Base-by-base conservation (phyloP, 2,113 vertebrate species). In the Reinhardtius hippoglossoides region DNA sequence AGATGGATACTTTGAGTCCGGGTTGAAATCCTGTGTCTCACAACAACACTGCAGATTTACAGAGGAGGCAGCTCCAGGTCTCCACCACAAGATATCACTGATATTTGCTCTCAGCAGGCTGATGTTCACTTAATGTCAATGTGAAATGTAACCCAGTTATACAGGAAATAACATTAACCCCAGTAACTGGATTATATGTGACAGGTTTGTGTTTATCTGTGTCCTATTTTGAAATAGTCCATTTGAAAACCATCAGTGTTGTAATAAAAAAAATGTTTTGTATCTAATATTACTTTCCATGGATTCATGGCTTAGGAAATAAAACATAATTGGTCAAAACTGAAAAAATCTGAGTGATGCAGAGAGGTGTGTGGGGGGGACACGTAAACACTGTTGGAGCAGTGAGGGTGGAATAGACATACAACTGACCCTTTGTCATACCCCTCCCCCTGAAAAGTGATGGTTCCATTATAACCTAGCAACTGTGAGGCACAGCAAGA, bases 91-190 rank as follows among this genome's bases (percentile, higher is more conserved):
- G 44, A 48, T 18, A 48, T 16, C 44, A 5, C 44, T 48, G 74
- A 54, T 69, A 26, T 42, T 84, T 70, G 63, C 72, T 67, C 69
- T 70, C 59, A 59, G 62, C 64, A 77, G 85, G 82, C 76, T 84
- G 80, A 59, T 74, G 78, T 85, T 90, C 40, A 42, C 12, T 42
- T 10, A 87, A 83, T 61, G 66, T 88, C 86, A 90, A 74, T 64
- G 76, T 65, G 80, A 84, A 71, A 61, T 44, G 76, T 64, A 85
- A 12, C 60, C 50, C 18, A 16, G 20, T 70, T 63, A 82, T 56
- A 40, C 9, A 12, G 9, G 9, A 58, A 58, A 13, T 10, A 3
- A 46, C n/a, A 24, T 24, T 56, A 56, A 56, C 54, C 21, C 40
- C 9, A 42, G 40, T 42, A 42, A 37, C 35, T 9, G 35, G 35